Evolutionary conservation across 2,888 invertebrate species (phyloP).

Genomic region (Axea sp.): DNA sequence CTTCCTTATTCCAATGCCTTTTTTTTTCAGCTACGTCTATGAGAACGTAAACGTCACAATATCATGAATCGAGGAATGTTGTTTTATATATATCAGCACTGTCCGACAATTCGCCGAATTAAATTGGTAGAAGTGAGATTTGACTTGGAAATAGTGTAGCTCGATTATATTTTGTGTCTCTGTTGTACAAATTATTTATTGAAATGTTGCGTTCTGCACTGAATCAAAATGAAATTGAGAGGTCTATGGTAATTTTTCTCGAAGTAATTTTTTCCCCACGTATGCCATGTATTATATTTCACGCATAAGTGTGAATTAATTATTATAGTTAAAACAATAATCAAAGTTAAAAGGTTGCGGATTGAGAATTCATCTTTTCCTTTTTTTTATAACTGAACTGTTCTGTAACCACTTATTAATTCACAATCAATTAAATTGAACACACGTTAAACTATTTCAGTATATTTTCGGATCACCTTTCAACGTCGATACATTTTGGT

Average conservation of each 20-base stretch:
- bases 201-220: slow-evolving; percentile 8
- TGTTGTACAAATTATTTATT: slow-evolving; percentile 23
- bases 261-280: neutral
- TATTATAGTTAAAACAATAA: slow-evolving; percentile 12
- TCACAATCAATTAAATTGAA: too few relatives aligned
- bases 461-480: too few relatives aligned
- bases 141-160: slow-evolving; percentile 39
- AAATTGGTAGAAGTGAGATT: slow-evolving; percentile 28
- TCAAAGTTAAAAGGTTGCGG: slow-evolving; percentile 2
- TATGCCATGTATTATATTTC: slow-evolving; percentile 12
- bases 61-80: slow-evolving; percentile 40
- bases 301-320: slow-evolving; percentile 10
- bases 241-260: slow-evolving; percentile 1
- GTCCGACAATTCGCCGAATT: slow-evolving; percentile 31
- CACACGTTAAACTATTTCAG: too few relatives aligned
- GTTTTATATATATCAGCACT: slow-evolving; percentile 41
- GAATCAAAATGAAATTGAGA: slow-evolving; percentile 11
- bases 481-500: too few relatives aligned
- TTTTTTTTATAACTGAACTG: too few relatives aligned
- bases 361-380: too few relatives aligned
- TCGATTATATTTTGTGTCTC: slow-evolving; percentile 24
- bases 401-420: too few relatives aligned
- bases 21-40: slow-evolving; percentile 25
- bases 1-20: slow-evolving; percentile 7
- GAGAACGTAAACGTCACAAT: slow-evolving; percentile 52